A percentile compares a stretch with the other conserved stretches of the same genome.
These are phyloP conservation scores for Edolisoma coerulescens DNA, from an alignment of 2,113 vertebrate species.

Conservation along the genomic window DNA sequence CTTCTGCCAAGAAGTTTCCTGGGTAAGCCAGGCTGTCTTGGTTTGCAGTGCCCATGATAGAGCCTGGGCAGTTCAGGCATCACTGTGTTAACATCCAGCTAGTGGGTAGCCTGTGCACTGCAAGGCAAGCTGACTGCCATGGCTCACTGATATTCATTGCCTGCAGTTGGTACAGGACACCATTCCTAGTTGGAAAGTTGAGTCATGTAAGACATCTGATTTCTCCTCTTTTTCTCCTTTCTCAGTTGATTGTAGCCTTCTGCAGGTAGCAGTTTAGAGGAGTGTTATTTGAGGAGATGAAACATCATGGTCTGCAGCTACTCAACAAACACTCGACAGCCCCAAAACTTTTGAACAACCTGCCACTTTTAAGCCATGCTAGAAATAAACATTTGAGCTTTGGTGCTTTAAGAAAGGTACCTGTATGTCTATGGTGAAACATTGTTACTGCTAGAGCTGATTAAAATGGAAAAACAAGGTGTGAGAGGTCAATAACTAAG, in stretches of 20 bases:
- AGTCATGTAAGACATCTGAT: fast-evolving
- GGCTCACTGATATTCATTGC: background rate
- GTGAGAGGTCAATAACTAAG: background rate
- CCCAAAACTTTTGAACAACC: background rate
- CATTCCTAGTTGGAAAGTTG: background rate
- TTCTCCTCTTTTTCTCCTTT: background rate
- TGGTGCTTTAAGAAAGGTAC: background rate
- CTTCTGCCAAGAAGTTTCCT: background rate
- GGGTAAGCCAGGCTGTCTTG: background rate
- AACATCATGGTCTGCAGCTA: background rate
- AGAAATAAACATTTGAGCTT: background rate
- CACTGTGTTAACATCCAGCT: background rate
- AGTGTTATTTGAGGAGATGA: background rate
- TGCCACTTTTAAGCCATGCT: background rate
- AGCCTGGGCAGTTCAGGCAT: background rate
- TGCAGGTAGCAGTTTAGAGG: background rate
- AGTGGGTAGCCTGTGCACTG: fast-evolving
- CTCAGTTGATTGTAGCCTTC: background rate
- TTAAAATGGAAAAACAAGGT: background rate
- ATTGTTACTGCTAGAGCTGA: background rate
- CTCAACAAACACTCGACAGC: background rate
- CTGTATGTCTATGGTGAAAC: background rate
- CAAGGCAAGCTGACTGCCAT: background rate
- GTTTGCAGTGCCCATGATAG: background rate
- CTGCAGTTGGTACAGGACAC: fast-evolving